Percentiles rank a stretch among this genome's conserved stretches.
Evolutionary conservation across 2,113 vertebrate genomes (phyloP).

Genomic region (Pseudonaja textilis): DNA sequence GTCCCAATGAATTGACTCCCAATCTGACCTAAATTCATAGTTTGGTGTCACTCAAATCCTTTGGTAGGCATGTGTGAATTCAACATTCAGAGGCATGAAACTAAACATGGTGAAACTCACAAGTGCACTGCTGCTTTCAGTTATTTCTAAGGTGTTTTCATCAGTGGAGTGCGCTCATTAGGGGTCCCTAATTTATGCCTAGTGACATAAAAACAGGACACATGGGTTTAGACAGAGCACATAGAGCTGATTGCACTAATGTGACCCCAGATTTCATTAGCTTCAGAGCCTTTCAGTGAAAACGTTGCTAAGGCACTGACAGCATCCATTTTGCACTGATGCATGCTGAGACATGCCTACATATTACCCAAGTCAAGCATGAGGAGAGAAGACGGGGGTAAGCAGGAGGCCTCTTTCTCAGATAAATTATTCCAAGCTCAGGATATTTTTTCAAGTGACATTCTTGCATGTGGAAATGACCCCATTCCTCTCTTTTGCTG

Average conservation of each 20-base stretch:
- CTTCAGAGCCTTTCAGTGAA: background rate
- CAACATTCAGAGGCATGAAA: background rate
- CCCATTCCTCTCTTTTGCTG: background rate
- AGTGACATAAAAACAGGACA: background rate
- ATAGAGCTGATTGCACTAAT: background rate
- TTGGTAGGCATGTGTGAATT: background rate
- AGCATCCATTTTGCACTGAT: background rate
- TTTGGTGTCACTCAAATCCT: background rate
- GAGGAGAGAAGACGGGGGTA: too few relatives aligned
- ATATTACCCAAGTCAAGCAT: background rate
- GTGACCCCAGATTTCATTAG: background rate
- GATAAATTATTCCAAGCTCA: background rate
- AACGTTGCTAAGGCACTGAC: background rate
- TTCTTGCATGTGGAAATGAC: background rate
- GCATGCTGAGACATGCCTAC: conserved; percentile 13
- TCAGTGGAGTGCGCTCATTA: background rate
- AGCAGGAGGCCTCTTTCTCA: background rate
- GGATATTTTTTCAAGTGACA: background rate
- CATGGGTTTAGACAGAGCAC: background rate
- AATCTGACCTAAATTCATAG: background rate
- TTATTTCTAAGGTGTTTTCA: background rate
- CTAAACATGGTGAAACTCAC: background rate
- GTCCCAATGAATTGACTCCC: background rate
- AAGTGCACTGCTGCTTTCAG: background rate
- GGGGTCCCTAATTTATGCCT: background rate